These are phyloP conservation scores for Clunio marinus DNA, from an alignment of 2,888 invertebrate species.

Conservation along the genomic window DNA sequence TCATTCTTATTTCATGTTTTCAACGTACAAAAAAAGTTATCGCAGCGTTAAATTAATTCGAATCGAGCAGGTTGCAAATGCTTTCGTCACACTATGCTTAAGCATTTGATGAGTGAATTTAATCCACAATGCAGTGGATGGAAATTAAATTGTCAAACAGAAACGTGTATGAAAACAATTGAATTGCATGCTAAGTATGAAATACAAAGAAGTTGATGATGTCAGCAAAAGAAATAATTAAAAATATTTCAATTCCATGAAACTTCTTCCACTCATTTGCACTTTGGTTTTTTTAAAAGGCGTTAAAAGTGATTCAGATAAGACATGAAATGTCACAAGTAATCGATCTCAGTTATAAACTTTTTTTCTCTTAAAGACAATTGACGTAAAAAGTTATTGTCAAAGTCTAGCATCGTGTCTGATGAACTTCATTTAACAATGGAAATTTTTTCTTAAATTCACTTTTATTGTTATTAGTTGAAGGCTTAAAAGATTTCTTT, in stretches of 20 bases:
- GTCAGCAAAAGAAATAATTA: not conserved
- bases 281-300: not conserved
- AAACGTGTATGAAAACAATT: conserved; percentile 36
- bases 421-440: no score
- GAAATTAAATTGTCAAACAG: conserved; percentile 36
- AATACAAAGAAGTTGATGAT: not conserved
- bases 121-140: not conserved
- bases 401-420: no score
- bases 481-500: conserved; percentile 13
- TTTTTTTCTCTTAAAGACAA: not conserved
- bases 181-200: conserved; percentile 12
- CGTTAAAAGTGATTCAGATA: conserved; percentile 33
- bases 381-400: conserved; percentile 14
- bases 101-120: not conserved
- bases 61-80: not conserved
- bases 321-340: conserved; percentile 29
- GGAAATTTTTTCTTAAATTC: no score
- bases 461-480: no score
- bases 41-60: not conserved
- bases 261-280: no score
- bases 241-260: no score
- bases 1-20: not conserved
- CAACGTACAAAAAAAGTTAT: not conserved
- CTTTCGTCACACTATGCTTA: not conserved
- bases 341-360: conserved; percentile 17